phyloP scores from a whole-genome alignment of 2,113 vertebrate species.

The Passer domesticus region DNA sequence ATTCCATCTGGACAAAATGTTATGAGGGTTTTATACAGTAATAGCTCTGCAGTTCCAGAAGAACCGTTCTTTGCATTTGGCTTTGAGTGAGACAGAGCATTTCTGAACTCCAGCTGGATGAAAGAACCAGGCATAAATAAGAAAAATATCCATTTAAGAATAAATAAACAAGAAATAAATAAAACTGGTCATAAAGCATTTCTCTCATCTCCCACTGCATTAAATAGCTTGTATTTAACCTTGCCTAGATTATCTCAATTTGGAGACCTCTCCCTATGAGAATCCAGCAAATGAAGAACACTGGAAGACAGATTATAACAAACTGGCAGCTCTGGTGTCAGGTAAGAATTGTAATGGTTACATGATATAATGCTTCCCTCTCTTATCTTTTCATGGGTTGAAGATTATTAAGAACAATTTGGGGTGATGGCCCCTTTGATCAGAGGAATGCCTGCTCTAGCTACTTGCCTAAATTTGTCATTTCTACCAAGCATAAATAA shows the following conservation, averaged over 20 bases:
- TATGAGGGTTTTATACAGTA: not conserved
- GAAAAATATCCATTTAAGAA: not conserved
- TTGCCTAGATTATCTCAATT: constrained; percentile 82
- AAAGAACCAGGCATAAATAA: not conserved
- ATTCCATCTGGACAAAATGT: not conserved
- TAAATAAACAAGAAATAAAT: not conserved
- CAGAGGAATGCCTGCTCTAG: not conserved
- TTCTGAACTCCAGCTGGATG: not conserved
- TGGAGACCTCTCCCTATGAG: constrained; percentile 87
- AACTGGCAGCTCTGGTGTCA: constrained; percentile 82
- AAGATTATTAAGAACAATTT: not conserved
- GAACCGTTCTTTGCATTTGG: not conserved
- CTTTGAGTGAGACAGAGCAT: not conserved
- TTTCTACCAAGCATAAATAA: not conserved
- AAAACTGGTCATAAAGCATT: not conserved
- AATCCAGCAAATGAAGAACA: constrained; percentile 79
- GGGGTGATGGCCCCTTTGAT: not conserved
- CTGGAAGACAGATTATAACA: constrained; percentile 82
- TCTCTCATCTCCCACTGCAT: not conserved
- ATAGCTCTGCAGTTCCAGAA: not conserved
- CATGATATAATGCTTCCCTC: not conserved
- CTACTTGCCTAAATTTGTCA: not conserved
- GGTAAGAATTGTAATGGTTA: constrained; percentile 60
- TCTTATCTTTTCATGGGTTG: not conserved
- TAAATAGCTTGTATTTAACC: not conserved